A percentile compares a stretch with the other conserved stretches of the same genome.
These are phyloP conservation scores for Pseudachorutes palmiensis DNA, from an alignment of 1,140 invertebrate species.

Conservation along the genomic window DNA sequence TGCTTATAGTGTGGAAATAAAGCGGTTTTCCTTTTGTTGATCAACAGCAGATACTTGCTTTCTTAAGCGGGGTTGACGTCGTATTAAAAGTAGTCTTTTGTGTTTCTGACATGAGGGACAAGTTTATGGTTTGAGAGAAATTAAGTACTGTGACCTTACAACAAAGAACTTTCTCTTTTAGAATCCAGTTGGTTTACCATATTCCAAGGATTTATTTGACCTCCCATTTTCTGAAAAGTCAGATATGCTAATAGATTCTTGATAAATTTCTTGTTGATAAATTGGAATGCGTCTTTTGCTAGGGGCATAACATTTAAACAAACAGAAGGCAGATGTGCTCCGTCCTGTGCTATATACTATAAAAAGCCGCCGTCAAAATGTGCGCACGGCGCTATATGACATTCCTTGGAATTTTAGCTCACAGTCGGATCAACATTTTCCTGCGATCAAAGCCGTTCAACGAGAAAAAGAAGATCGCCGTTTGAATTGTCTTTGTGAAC, in stretches of 20 bases:
- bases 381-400: too few species aligned
- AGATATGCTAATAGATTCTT: not conserved
- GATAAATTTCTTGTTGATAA: not conserved
- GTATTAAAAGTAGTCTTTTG: slow-evolving; percentile 6
- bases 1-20: too few species aligned
- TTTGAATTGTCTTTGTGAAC: too few species aligned
- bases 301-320: not conserved
- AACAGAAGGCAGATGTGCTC: not conserved
- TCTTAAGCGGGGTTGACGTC: not conserved
- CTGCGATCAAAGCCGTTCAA: too few species aligned
- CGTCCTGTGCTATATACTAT: too few species aligned
- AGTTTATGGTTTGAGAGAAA: slow-evolving; percentile 8
- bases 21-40: not conserved
- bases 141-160: slow-evolving; percentile 2
- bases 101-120: not conserved
- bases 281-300: not conserved
- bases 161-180: not conserved
- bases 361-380: too few species aligned
- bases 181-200: not conserved
- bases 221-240: too few species aligned
- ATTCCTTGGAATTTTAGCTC: too few species aligned
- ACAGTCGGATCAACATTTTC: too few species aligned
- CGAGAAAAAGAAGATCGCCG: too few species aligned
- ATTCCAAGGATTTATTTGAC: too few species aligned
- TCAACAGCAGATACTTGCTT: not conserved